Percentiles rank a stretch among this genome's conserved stretches.
Evolutionary conservation across 2,797 vertebrate genomes (phyloP).

Genomic region (Chelon auratus): DNA sequence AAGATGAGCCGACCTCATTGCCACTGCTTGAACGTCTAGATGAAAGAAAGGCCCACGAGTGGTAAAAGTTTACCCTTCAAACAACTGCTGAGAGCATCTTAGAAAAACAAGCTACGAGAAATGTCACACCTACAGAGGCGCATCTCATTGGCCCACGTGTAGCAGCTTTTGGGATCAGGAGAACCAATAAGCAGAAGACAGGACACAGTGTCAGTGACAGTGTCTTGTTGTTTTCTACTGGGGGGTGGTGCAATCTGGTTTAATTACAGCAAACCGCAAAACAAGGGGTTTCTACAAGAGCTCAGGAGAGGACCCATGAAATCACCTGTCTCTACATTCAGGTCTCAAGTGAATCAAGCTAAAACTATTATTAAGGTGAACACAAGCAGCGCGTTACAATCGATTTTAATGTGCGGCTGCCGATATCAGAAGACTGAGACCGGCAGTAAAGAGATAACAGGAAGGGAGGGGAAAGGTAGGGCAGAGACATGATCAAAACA

Average conservation of each 20-base stretch:
- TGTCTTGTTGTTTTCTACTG: constrained; percentile 33
- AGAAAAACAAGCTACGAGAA: constrained; percentile 3
- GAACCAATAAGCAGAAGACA: constrained; percentile 29
- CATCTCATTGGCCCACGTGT: constrained; percentile 19
- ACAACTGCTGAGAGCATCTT: constrained; percentile 36
- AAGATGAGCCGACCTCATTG: neutral
- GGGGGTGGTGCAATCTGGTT: constrained; percentile 34
- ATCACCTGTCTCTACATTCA: neutral
- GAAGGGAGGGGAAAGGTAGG: neutral
- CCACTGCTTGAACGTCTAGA: neutral
- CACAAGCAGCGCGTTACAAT: neutral
- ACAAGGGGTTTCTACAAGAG: constrained; percentile 6
- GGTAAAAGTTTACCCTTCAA: constrained; percentile 25
- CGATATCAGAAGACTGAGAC: too few species aligned
- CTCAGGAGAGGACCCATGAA: neutral
- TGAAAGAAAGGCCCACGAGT: constrained; percentile 46
- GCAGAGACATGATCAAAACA: too few species aligned
- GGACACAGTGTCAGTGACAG: constrained; percentile 41
- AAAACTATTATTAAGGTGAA: too few species aligned
- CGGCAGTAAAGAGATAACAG: neutral
- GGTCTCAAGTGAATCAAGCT: neutral
- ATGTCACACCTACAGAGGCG: neutral
- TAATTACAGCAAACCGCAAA: constrained; percentile 6
- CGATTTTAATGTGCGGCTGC: neutral
- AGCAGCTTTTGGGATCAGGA: constrained; percentile 3